Evolutionary conservation across 2,888 invertebrate genomes (phyloP), one percentile per base, ranked within the genome.

Genomic region (Lysandra coridon): DNA sequence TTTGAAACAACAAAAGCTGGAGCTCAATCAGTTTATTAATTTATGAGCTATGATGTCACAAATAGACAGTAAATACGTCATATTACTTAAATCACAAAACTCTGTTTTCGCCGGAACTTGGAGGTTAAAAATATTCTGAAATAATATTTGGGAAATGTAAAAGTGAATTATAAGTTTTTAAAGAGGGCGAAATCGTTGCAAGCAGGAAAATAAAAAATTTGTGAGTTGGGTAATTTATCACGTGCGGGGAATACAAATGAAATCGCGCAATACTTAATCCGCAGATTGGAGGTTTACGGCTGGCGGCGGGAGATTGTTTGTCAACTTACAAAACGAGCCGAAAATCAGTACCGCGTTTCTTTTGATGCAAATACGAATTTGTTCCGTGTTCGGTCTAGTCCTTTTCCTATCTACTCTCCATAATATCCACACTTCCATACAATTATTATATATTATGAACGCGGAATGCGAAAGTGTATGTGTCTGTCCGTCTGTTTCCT

Each of bases 251-350:
- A 64, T 64, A 30, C 23, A 30, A 64, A 64, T 64, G 30, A 64
- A 23, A 64, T 30, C 30, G 23, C 64, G 64, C 64, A 64, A 64
- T 30, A 62, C 64, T 64, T 23, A 64, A 64, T 64, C 64, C 64
- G 10, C 64, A 23, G 64, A 64, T 64, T 23, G 30, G 64, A 7
- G 64, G 30, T 30, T 64, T 10, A 23, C 23, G 62, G 62, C 23
- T 10, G 62, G 30, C 10, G 23, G 64, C 4, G 10, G 62, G 64
- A 7, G 6, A 30, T 10, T 64, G 64, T 64, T 64, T 64, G 64
- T 10, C 64, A 23, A 64, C 64, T 30, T 7, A 10, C 30, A 64
- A 64, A 64, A 17, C 17, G 17, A 12, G 49, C 10, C 49, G 44
- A 10, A 49, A 49, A 49, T 10, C 49, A 57, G 57, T 57, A 4